These are phyloP conservation scores for Cercopithecus petaurista DNA, from an alignment of 2,797 vertebrate species.

Conservation along the genomic window DNA sequence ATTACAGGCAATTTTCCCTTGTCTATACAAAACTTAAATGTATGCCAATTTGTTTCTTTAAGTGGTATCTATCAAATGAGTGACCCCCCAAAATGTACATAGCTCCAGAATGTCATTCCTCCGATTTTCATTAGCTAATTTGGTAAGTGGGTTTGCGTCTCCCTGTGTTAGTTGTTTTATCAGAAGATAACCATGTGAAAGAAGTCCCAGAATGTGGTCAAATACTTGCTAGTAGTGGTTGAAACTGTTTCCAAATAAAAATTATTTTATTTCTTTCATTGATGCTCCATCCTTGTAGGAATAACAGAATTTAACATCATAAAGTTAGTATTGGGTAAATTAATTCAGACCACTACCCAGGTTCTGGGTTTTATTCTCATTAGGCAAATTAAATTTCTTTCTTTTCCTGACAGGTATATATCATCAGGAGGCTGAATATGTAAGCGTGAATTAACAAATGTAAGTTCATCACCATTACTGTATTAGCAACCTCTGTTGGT, in stretches of 20 bases:
- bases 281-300: background rate
- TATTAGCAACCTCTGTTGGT: too few species aligned
- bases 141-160: background rate
- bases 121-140: constrained; percentile 17
- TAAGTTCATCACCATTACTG: too few species aligned
- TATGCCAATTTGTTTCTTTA: constrained; percentile 12
- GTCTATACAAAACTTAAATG: background rate
- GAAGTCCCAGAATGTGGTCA: background rate
- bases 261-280: background rate
- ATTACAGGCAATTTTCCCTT: constrained; percentile 50
- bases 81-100: background rate
- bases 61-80: constrained; percentile 38
- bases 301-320: background rate
- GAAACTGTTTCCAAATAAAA: constrained; percentile 5
- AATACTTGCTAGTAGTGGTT: background rate
- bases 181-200: background rate
- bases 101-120: background rate
- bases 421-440: too few species aligned
- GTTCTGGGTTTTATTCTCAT: background rate
- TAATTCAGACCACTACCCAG: background rate
- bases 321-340: background rate
- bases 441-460: too few species aligned
- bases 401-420: background rate
- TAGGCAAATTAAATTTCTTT: background rate
- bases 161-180: constrained; percentile 17